A percentile compares a stretch with the other conserved stretches of the same genome.
phyloP scores from a whole-genome alignment of 92 coral and sea anemone species.

The Galaxea fascicularis region DNA sequence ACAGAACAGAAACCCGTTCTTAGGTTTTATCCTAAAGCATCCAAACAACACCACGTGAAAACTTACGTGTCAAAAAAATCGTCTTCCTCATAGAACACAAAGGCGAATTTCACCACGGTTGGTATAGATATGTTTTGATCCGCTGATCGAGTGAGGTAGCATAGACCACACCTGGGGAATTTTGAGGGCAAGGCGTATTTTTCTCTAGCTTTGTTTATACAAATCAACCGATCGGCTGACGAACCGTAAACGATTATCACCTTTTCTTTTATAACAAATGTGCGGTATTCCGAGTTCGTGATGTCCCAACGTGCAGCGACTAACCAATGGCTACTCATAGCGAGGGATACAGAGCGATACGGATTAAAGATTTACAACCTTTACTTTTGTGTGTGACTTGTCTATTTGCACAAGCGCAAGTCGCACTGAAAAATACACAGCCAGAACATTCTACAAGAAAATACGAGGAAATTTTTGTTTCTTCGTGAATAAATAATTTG shows the following conservation, averaged over 20 bases:
- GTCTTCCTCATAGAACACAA: background rate
- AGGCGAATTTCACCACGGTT: slow-evolving; percentile 13
- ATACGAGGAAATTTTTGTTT: background rate
- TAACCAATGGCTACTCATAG: background rate
- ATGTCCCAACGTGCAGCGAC: background rate
- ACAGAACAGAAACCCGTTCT: background rate
- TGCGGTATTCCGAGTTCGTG: background rate
- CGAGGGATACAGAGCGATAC: background rate
- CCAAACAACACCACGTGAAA: background rate
- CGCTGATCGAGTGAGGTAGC: background rate
- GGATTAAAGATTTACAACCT: slow-evolving; percentile 46
- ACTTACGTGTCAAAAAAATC: slow-evolving; percentile 19
- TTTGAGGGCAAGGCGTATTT: background rate
- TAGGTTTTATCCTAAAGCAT: background rate
- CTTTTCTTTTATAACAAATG: background rate
- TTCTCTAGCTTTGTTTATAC: background rate
- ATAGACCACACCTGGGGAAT: background rate
- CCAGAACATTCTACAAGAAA: background rate
- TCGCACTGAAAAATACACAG: background rate
- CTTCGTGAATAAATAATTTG: background rate
- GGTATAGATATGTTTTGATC: background rate
- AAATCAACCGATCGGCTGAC: background rate
- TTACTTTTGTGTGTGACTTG: slow-evolving; percentile 17
- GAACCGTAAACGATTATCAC: background rate
- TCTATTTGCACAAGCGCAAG: slow-evolving; percentile 8